phyloP scores from a whole-genome alignment of 2,888 invertebrate species.

The Ormyrus rosae region DNA sequence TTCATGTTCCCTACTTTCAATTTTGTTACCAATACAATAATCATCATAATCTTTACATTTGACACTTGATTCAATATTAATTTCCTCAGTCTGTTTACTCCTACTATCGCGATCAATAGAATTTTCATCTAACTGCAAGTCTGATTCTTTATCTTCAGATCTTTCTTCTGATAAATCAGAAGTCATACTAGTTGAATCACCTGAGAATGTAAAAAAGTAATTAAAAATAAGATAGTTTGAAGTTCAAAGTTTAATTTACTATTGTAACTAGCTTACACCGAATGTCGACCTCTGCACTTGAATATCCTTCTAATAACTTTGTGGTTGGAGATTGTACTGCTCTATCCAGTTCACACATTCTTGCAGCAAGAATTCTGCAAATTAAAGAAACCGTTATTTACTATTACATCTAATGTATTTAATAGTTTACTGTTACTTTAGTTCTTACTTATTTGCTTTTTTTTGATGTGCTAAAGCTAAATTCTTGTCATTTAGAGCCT shows the following conservation, averaged over 20 bases:
- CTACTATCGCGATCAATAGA: conserved; percentile 23
- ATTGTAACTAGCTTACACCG: conserved; percentile 62
- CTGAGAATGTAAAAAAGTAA: conserved; percentile 21
- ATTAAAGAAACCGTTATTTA: conserved; percentile 19
- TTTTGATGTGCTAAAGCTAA: conserved; percentile 89
- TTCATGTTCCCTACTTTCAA: conserved; percentile 17
- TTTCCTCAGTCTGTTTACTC: conserved; percentile 45
- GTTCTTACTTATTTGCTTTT: conserved; percentile 82
- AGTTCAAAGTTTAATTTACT: conserved; percentile 16
- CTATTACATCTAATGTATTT: background rate
- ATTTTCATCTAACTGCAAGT: conserved; percentile 52
- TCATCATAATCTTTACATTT: conserved; percentile 52
- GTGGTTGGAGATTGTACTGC: conserved; percentile 84
- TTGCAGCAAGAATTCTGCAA: conserved; percentile 85
- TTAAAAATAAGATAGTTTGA: background rate
- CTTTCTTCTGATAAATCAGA: conserved; percentile 57
- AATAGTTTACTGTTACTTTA: background rate
- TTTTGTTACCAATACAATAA: conserved; percentile 22
- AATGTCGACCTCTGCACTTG: conserved; percentile 77
- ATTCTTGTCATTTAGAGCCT: conserved; percentile 91
- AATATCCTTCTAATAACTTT: conserved; percentile 82
- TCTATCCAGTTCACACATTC: conserved; percentile 89
- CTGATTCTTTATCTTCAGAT: conserved; percentile 52
- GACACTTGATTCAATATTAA: conserved; percentile 53
- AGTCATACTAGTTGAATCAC: conserved; percentile 52